Conservation (phyloP, 2,797 vertebrate genomes). For the Chiroxiphia lanceolata region DNA sequence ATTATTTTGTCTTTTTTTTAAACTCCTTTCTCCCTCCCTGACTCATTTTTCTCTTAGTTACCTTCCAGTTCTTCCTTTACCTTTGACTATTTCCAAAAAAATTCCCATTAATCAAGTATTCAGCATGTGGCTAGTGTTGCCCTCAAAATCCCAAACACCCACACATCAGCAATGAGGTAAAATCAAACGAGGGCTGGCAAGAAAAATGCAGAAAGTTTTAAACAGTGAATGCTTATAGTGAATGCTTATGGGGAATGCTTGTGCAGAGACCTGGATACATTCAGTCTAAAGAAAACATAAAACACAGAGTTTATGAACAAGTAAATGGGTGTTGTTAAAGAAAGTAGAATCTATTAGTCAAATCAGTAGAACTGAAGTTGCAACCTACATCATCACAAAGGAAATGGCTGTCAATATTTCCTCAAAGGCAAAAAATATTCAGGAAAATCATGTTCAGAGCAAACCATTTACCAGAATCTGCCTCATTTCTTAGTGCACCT, state of each 20-base stretch:
- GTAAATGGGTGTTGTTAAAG: not conserved
- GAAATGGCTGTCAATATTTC: not conserved
- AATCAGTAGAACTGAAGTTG: not conserved
- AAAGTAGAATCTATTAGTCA: not conserved
- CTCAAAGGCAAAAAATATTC: not conserved
- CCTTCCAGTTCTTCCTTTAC: not conserved
- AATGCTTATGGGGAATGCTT: not conserved
- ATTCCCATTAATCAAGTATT: not conserved
- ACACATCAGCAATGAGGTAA: not conserved
- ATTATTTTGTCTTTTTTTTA: fast-evolving
- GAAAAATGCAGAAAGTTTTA: not conserved
- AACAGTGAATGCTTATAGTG: not conserved
- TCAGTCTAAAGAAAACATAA: not conserved
- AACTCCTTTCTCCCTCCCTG: not conserved
- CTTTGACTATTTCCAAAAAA: not conserved
- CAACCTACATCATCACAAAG: not conserved
- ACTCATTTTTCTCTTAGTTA: not conserved
- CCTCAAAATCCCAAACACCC: not conserved
- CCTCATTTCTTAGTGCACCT: not conserved
- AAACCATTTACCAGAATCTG: not conserved
- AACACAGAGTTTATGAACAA: not conserved
- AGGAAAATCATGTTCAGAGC: not conserved
- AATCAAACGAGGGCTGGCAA: not conserved
- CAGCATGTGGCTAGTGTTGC: not conserved
- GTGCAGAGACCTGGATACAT: not conserved